Base-by-base conservation (phyloP, 2,888 invertebrate species). In the Anodontia alba region DNA sequence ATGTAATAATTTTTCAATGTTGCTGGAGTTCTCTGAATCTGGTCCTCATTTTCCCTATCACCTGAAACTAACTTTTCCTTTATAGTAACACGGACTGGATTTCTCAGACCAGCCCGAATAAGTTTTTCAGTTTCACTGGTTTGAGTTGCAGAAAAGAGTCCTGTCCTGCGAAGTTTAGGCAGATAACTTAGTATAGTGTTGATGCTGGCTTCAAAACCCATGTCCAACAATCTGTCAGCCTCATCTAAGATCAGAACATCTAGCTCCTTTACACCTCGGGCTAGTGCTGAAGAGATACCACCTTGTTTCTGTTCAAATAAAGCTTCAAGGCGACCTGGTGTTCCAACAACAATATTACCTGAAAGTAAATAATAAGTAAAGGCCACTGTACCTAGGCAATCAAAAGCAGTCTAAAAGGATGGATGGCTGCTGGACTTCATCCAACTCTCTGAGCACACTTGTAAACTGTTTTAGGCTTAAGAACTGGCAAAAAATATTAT, bases 81-180 rank as follows among this genome's bases (percentile, higher is more conserved):
- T 0, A 99, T 98, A 23, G 97, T 96, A 15, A 99, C 97, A 0
- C 97, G 95, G 0, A 98, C 97, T 0, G 99, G 99, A 95, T 99
- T 99, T 87, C 99, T 95, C 8, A 99, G 88, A 0, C 99, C 99
- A 2, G 99, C 99, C 89, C 98, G 96, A 72, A 99, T 97, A 20
- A 99, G 95, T 91, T 98, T 97, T 83, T 98, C 96, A 0, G 99
- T 96, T 94, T 99, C 98, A 92, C 82, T 82, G 0, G 99, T 99
- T 95, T 99, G 99, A 0, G 99, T 99, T 0, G 99, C 99, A 0
- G 99, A 99, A 95, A 99, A 99, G n/a, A 99, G 95, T 0, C 99
- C 99, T 0, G 99, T 99, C 88, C 99, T 96, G 42, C 99, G 96
- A 92, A 98, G 98, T 46, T 98, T 96, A 0, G 99, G 99, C 51